Evolutionary conservation across 2,888 invertebrate species (phyloP).

Genomic region (Argyresthia goedartella): DNA sequence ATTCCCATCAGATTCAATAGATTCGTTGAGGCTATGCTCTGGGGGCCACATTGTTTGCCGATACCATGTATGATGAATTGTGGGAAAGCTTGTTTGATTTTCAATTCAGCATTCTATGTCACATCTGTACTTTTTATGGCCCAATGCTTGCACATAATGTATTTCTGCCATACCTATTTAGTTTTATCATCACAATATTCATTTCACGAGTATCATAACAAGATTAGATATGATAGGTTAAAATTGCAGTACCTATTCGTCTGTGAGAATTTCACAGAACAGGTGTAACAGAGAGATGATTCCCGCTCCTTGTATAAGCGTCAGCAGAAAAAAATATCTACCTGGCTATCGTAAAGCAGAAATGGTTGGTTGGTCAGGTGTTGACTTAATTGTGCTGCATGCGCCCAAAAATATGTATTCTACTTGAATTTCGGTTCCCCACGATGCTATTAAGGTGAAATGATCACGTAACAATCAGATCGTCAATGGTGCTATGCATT

Average conservation of each 20-base stretch:
- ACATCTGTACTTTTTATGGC: too few species aligned
- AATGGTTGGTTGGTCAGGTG: conserved; percentile 35
- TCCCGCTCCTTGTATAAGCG: too few species aligned
- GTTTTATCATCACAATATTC: too few species aligned
- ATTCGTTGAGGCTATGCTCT: background rate
- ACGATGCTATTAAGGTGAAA: conserved; percentile 20
- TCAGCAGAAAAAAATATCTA: conserved; percentile 1
- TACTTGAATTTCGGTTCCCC: conserved; percentile 33
- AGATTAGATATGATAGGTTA: too few species aligned
- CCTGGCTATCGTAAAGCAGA: background rate
- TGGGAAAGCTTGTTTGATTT: conserved; percentile 2
- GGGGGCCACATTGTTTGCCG: background rate
- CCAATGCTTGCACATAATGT: background rate
- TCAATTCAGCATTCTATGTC: background rate
- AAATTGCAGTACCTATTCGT: too few species aligned
- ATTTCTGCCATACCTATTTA: too few species aligned
- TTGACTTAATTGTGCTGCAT: conserved; percentile 33
- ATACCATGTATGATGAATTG: background rate
- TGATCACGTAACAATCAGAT: too few species aligned
- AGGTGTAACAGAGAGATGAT: too few species aligned
- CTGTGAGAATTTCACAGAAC: too few species aligned
- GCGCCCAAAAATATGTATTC: conserved; percentile 18
- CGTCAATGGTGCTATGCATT: too few species aligned
- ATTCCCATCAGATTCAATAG: conserved; percentile 1
- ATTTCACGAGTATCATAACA: too few species aligned